A percentile compares a stretch with the other conserved stretches of the same genome.
These are phyloP conservation scores for Disparrhopalites patrizii DNA, from an alignment of 2,888 invertebrate genomes.

Conservation along the genomic window DNA sequence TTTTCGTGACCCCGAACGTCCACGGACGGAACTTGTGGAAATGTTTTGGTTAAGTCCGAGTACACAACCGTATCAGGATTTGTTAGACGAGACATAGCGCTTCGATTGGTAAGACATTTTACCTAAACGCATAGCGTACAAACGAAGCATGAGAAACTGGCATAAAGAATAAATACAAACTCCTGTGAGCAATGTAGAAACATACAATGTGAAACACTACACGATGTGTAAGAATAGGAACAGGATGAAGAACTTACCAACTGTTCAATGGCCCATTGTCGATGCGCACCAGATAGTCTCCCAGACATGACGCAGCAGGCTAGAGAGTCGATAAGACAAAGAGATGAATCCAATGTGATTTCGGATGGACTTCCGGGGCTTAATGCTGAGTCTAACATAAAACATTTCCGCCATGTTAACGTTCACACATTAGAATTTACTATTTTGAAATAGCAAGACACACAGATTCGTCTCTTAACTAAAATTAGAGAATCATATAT, in stretches of 20 bases:
- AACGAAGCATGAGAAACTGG: background rate
- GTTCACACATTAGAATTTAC: no score
- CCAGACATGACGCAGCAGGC: conserved; percentile 60
- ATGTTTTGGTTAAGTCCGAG: conserved; percentile 56
- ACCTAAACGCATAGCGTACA: conserved; percentile 46
- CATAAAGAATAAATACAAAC: no score
- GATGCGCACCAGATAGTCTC: conserved; percentile 55
- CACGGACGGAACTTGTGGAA: conserved; percentile 52
- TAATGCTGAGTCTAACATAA: conserved; percentile 26
- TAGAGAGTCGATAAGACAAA: conserved; percentile 60
- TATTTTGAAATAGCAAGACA: no score
- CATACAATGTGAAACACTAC: background rate
- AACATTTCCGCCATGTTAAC: no score
- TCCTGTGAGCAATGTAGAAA: no score
- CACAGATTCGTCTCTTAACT: no score
- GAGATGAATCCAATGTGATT: conserved; percentile 49
- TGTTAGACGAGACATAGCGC: conserved; percentile 50
- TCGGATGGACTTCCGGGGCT: conserved; percentile 31
- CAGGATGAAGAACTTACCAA: conserved; percentile 52
- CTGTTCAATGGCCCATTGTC: conserved; percentile 62
- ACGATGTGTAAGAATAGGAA: background rate
- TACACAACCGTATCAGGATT: conserved; percentile 53
- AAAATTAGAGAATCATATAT: no score
- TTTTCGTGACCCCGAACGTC: conserved; percentile 59
- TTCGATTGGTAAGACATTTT: conserved; percentile 53